These are phyloP conservation scores for Gobius niger DNA, from an alignment of 2,113 vertebrate genomes.

Conservation along the genomic window DNA sequence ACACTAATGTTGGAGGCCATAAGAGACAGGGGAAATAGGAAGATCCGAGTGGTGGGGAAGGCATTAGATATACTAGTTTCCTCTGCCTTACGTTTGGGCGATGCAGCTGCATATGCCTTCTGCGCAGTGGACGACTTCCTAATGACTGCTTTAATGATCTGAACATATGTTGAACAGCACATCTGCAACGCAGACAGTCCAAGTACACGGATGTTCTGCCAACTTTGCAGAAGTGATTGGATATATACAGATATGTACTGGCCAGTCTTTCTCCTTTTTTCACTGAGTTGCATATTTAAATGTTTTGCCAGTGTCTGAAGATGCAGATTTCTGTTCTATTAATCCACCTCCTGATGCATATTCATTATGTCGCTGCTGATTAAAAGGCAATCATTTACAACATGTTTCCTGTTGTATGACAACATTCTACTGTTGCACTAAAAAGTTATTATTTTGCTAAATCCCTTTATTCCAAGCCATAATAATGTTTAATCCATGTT, in stretches of 20 bases:
- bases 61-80: not conserved
- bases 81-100: not conserved
- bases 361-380: not conserved
- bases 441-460: no score
- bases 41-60: not conserved
- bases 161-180: not conserved
- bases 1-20: not conserved
- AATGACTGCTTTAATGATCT: not conserved
- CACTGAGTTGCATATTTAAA: not conserved
- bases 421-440: not conserved
- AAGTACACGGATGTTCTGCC: not conserved
- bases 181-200: not conserved
- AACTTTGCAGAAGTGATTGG: not conserved
- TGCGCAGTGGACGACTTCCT: not conserved
- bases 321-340: not conserved
- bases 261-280: not conserved
- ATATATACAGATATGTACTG: no score
- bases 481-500: no score
- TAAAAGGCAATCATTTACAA: not conserved
- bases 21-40: not conserved
- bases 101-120: not conserved
- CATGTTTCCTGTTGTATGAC: not conserved
- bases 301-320: not conserved
- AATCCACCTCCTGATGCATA: not conserved
- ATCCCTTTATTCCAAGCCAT: no score